A percentile compares a stretch with the other conserved stretches of the same genome.
phyloP scores from a whole-genome alignment of 1,140 invertebrate species.

The Oryctes rhinoceros region DNA sequence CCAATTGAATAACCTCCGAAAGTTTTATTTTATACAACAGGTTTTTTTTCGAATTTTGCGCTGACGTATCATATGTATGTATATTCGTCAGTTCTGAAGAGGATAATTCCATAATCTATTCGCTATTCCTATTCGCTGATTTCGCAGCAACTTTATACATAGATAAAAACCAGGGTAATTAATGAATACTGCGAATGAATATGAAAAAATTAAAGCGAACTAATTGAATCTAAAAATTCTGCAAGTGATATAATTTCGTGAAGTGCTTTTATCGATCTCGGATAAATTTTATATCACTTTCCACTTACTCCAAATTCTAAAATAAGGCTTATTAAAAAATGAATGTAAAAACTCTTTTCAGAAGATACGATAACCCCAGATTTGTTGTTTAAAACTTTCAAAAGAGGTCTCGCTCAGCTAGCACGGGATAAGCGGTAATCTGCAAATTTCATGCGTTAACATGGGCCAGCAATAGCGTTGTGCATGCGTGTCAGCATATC shows the following conservation, averaged over 20 bases:
- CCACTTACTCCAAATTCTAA: not conserved
- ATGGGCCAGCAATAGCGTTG: not conserved
- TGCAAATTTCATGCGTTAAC: not conserved
- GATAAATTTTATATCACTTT: constrained; percentile 3
- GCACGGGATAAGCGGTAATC: not conserved
- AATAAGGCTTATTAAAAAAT: constrained; percentile 3
- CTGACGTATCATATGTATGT: too few relatives aligned
- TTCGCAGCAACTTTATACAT: too few relatives aligned
- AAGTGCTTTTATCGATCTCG: not conserved
- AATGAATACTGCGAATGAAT: too few relatives aligned
- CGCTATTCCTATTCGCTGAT: too few relatives aligned
- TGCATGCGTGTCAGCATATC: too few relatives aligned
- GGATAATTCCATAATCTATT: too few relatives aligned
- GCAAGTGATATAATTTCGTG: not conserved
- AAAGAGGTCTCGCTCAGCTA: not conserved
- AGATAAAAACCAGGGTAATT: too few relatives aligned
- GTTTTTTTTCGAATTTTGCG: too few relatives aligned
- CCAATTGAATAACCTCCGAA: too few relatives aligned
- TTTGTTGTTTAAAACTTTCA: not conserved
- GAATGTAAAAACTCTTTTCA: not conserved
- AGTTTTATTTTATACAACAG: too few relatives aligned
- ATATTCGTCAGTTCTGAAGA: too few relatives aligned
- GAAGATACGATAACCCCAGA: not conserved
- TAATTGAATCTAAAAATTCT: not conserved
- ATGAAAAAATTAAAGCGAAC: too few relatives aligned